Percentiles rank a stretch among this genome's conserved stretches.
Conservation (phyloP, 1,140 invertebrate species). For the Pseudomyrmex concolor region DNA sequence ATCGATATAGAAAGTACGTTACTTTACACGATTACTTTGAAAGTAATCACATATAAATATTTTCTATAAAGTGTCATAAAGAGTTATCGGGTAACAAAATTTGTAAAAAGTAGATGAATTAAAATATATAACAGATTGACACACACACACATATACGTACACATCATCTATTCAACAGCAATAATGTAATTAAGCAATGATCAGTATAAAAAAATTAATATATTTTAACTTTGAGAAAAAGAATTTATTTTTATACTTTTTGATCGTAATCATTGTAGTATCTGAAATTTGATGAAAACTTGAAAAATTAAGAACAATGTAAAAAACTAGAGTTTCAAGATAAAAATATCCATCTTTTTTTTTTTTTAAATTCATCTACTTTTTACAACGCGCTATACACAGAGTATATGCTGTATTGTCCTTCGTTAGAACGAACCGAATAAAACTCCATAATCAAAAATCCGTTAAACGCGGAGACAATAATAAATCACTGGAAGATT, state of each 20-base stretch:
- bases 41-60: constrained; percentile 22
- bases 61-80: constrained; percentile 34
- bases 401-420: neutral
- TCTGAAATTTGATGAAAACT: no score
- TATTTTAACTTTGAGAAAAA: neutral
- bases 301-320: no score
- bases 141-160: neutral
- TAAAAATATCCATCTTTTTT: neutral
- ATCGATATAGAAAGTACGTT: constrained; percentile 17
- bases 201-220: neutral
- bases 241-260: neutral
- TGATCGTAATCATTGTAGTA: no score
- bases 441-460: constrained; percentile 21
- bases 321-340: neutral
- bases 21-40: constrained; percentile 15
- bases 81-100: neutral
- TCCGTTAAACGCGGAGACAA: constrained; percentile 41
- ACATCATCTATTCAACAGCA: neutral
- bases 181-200: neutral
- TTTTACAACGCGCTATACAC: neutral
- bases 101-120: constrained; percentile 36
- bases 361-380: constrained; percentile 37
- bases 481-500: constrained; percentile 23
- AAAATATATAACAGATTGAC: neutral
- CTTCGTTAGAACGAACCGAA: neutral